Percentiles rank a stretch among this genome's conserved stretches.
Conservation (phyloP, 2,113 vertebrate genomes). For the Grammomys dolichurus region DNA sequence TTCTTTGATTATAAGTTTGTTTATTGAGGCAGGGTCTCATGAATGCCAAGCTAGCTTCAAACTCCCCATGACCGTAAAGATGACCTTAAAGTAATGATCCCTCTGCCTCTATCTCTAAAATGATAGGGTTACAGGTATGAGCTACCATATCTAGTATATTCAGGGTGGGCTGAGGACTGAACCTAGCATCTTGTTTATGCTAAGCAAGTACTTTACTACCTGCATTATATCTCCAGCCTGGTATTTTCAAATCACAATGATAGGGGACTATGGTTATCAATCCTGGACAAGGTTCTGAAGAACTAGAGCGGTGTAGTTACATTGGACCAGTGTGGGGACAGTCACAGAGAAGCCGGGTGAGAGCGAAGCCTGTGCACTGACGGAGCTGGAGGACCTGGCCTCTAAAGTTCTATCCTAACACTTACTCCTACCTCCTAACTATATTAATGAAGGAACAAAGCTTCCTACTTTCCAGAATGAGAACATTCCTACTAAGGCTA, state of each 20-base stretch:
- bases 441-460: not conserved
- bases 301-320: not conserved
- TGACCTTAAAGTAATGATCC: not conserved
- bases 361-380: fast-evolving
- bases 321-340: no score
- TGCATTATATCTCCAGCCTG: not conserved
- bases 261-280: not conserved
- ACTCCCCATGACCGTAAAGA: not conserved
- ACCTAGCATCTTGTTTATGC: not conserved
- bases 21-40: not conserved
- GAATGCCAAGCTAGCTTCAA: not conserved
- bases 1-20: not conserved
- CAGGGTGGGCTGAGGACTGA: no score
- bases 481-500: slow-evolving; percentile 12
- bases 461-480: not conserved
- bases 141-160: not conserved
- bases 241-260: not conserved
- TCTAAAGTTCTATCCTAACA: not conserved
- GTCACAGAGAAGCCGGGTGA: no score
- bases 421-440: not conserved
- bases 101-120: not conserved
- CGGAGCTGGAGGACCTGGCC: not conserved
- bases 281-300: not conserved
- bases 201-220: not conserved
- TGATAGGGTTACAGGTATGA: not conserved